Evolutionary conservation across 2,113 vertebrate genomes (phyloP), one percentile per base, ranked within the genome.

Genomic region (Larimichthys polyactis): DNA sequence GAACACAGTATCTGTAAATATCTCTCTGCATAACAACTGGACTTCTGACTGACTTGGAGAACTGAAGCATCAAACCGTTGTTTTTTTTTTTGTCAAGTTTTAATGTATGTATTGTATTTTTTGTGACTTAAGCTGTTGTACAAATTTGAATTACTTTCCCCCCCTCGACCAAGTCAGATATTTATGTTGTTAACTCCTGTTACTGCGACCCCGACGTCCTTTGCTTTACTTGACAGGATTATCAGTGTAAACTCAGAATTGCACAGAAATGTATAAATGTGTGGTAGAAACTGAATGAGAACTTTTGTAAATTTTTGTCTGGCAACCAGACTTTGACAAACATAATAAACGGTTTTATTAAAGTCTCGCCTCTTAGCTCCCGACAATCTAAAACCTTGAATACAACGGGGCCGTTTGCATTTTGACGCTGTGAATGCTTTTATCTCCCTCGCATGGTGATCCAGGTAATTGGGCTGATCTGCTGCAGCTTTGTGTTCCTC

Each of bases 271-370:
- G 92, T 93, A 91, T 88, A 86, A 79, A 78, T 91, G 90, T 90
- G 88, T 89, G 89, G 81, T 93, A 93, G 92, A 90, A 87, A 82
- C 65, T 87, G 90, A 93, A 93, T 91, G 87, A 92, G 91, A 83
- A 90, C 88, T 95, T 95, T 95, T 95, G 90, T 94, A 94, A 93
- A 86, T 92, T 94, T 8, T 89, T 95, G 95, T 96, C 95, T 96
- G 95, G 94, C 87, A 95, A 94, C 94, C 94, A 96, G 95, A 95
- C 95, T 92, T 93, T 92, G 82, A 90, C 70, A 91, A 92, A 90
- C 88, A 87, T 40, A 95, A 95, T 94, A 94, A 94, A 94, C 88
- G 59, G 62, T 92, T 95, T 94, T 94, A 86, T 88, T 76, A 80
- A 83, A 86, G 10, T 71, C 16, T 76, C 58, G 32, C 29, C n/a